phyloP scores from a whole-genome alignment of 2,113 vertebrate genomes.

The Hippotragus niger region DNA sequence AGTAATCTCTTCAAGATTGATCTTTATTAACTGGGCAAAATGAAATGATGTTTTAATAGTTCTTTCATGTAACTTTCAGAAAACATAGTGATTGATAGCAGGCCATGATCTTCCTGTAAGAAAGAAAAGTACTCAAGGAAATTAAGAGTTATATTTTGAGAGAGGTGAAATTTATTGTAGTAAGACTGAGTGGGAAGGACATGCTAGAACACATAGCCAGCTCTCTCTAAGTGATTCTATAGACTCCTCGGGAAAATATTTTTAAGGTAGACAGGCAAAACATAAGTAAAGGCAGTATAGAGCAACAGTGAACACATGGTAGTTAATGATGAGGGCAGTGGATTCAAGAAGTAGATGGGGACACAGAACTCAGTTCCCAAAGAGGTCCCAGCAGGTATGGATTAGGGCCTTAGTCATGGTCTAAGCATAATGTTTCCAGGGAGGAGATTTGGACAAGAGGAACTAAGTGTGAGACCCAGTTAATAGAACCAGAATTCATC shows the following conservation, averaged over 20 bases:
- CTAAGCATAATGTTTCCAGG: not conserved
- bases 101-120: not conserved
- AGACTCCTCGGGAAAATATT: not conserved
- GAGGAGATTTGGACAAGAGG: not conserved
- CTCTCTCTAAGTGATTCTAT: not conserved
- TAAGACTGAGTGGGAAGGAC: not conserved
- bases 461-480: not conserved
- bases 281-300: not conserved
- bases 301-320: not conserved
- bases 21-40: not conserved
- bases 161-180: not conserved
- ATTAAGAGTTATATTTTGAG: not conserved
- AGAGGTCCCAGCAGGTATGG: not conserved
- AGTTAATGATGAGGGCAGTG: not conserved
- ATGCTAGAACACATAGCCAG: not conserved
- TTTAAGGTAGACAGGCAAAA: not conserved
- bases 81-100: not conserved
- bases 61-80: not conserved
- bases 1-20: not conserved
- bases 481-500: not conserved
- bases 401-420: accelerated
- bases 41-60: not conserved
- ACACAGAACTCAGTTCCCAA: not conserved
- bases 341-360: not conserved
- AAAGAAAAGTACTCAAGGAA: not conserved